Evolutionary conservation across 30 jellyfish, hydroid and myxozoan species (phyloP), one percentile per base, ranked within the genome.

Genomic region (Catostylus mosaicus): DNA sequence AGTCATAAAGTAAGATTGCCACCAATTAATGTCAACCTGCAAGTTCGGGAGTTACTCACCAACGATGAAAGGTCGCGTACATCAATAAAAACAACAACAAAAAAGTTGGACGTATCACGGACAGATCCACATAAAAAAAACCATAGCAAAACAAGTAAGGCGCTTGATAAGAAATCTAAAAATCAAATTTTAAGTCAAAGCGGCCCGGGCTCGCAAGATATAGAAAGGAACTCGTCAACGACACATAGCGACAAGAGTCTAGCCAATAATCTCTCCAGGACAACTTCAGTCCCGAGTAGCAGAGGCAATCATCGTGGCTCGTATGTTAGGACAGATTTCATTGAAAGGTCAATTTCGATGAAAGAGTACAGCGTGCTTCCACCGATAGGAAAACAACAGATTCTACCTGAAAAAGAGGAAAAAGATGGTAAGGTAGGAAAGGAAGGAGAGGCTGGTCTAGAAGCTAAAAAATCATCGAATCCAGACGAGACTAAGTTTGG

Each of bases 1-100:
- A 56, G 38, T 45, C 80, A 23, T 20, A 61, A 64, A 19, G 92
- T 82, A 43, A 85, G 73, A 20, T 30, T 73, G 24, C 94, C 94
- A 3, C 87, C 88, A n/a, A 84, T 73, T 43, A 84, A 73, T 69
- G 51, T 74, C 24, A 84, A 74, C 84, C 68, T 84, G 20, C 83
- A 84, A 51, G 94, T 50, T 26, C 73, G 82, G 52, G 94, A 84
- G n/a, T 67, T 74, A 11, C 30, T 84, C 68, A 30, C 67, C 36
- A 43, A 59, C 3, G 87, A 73, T 19, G 40, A 82, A 48, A 45
- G 52, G 26, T 5, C 22, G 56, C 73, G n/a, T 22, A 77, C 22
- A 18, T 0, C 27, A 19, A 22, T 23, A 34, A 43, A 10, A 2
- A 48, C 10, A 56, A 36, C 59, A 3, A 8, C 56, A 16, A 43